Percentiles rank a stretch among this genome's conserved stretches.
Conservation (phyloP, 2,113 vertebrate genomes). For the Ciconia maguari region DNA sequence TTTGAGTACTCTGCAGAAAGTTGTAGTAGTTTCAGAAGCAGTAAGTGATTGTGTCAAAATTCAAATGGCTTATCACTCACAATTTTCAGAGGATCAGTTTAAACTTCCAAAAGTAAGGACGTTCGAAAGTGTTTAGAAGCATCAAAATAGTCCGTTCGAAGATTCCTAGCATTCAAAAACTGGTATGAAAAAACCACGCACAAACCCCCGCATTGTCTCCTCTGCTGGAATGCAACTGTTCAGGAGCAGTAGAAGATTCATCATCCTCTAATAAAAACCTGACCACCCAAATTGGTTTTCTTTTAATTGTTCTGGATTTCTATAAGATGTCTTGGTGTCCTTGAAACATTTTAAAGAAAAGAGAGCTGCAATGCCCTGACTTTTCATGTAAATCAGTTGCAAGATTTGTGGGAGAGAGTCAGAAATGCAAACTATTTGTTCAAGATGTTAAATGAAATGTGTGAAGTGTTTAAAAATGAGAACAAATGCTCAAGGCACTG, state of each 20-base stretch:
- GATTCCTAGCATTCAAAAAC: neutral
- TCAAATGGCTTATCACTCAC: neutral
- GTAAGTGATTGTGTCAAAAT: neutral
- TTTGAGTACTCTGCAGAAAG: neutral
- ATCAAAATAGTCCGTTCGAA: neutral
- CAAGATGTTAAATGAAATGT: neutral
- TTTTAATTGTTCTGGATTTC: neutral
- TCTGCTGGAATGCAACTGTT: neutral
- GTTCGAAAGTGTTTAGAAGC: neutral
- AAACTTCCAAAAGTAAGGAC: neutral
- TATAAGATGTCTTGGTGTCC: neutral
- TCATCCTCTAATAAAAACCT: neutral
- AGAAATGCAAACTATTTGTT: neutral
- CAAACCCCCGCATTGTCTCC: accelerated
- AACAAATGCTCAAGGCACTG: neutral
- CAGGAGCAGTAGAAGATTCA: neutral
- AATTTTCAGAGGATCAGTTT: neutral
- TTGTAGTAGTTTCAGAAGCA: neutral
- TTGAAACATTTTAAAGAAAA: neutral
- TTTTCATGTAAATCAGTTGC: neutral
- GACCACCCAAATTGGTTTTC: neutral
- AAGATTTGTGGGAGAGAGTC: neutral
- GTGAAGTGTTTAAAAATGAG: neutral
- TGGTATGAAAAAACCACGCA: neutral
- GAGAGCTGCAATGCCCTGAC: neutral